phyloP scores from a whole-genome alignment of 2,888 invertebrate species.

The Camponotus fellah region DNA sequence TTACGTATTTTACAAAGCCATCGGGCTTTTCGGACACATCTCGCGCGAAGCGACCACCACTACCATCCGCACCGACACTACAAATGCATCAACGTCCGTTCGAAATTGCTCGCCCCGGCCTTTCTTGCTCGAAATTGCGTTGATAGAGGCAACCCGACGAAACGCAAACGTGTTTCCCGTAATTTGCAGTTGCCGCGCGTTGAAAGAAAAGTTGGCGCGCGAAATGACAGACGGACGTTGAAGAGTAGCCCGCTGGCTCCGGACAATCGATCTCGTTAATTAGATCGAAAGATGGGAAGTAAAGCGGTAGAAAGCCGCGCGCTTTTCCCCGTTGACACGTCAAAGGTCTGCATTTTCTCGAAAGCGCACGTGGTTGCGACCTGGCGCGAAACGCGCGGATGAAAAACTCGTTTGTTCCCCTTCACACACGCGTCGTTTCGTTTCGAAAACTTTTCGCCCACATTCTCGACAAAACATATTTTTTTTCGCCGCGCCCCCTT shows the following conservation, averaged over 20 bases:
- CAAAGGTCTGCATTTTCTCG: slow-evolving; percentile 9
- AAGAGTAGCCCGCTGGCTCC: slow-evolving; percentile 2
- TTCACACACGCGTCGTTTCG: slow-evolving; percentile 48
- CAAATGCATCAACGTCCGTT: slow-evolving; percentile 70
- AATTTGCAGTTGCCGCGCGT: slow-evolving; percentile 58
- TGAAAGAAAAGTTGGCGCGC: slow-evolving; percentile 56
- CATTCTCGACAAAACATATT: slow-evolving; percentile 33
- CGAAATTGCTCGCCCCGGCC: slow-evolving; percentile 62
- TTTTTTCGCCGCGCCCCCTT: not conserved
- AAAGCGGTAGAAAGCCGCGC: not conserved
- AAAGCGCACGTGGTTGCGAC: not conserved
- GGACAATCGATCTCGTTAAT: slow-evolving; percentile 40
- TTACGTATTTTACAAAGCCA: slow-evolving; percentile 52
- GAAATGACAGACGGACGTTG: slow-evolving; percentile 46
- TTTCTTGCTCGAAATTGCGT: slow-evolving; percentile 62
- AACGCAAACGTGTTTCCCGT: slow-evolving; percentile 52
- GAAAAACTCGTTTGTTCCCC: slow-evolving; percentile 38
- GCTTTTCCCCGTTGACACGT: not conserved
- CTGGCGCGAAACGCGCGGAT: not conserved
- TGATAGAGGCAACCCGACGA: slow-evolving; percentile 48
- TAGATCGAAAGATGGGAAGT: slow-evolving; percentile 18
- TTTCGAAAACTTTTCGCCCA: slow-evolving; percentile 37
- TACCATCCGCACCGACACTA: slow-evolving; percentile 3
- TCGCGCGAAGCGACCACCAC: slow-evolving; percentile 14
- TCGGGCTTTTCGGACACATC: slow-evolving; percentile 42